Evolutionary conservation across 1,140 invertebrate genomes (phyloP), one percentile per base, ranked within the genome.

Genomic region (Drosophila ficusphila): DNA sequence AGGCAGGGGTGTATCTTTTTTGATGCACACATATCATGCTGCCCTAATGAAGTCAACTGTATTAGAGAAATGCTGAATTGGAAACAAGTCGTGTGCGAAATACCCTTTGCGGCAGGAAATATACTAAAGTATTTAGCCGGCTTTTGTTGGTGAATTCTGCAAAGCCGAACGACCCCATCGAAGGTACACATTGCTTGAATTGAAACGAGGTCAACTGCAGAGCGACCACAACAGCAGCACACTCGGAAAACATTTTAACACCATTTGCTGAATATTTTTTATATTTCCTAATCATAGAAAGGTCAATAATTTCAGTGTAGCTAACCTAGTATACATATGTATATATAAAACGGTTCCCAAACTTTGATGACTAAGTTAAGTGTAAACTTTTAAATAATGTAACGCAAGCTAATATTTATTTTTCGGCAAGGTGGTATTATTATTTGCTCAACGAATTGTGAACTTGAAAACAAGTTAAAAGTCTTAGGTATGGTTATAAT

Each of bases 181-280:
- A 16, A 19, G 25, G 18, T 47, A 21, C 42, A 61, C 33, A 21
- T n/a, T 14, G 67, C 52, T 76, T 67, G 54, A 88, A 74, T 47
- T 65, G 31, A 86, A 88, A 81, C 77, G 81, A 88, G 82, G 81
- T 81, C 81, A 81, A 48, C 51, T 81, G 76, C 76, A 77, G 62
- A 67, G 54, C 41, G 61, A 39, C 48, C 51, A 42, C 53, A 60
- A 36, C 56, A 53, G 25, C 64, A 29, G 42, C n/a, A 19, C 23
- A 27, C 42, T 46, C 23, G 9, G 21, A 44, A 25, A 46, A 46
- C 8, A 2, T 31, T 31, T 3, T 11, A 31, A 23, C 23, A 23
- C 23, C 5, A 3, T 23, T 23, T 23, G 2, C 23, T 5, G 2
- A 3, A 3, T 3, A 23, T 23, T 23, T 23, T 23, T 23, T 3